Conservation (phyloP, 2,797 vertebrate genomes). For the Melanotaenia trifasciata region DNA sequence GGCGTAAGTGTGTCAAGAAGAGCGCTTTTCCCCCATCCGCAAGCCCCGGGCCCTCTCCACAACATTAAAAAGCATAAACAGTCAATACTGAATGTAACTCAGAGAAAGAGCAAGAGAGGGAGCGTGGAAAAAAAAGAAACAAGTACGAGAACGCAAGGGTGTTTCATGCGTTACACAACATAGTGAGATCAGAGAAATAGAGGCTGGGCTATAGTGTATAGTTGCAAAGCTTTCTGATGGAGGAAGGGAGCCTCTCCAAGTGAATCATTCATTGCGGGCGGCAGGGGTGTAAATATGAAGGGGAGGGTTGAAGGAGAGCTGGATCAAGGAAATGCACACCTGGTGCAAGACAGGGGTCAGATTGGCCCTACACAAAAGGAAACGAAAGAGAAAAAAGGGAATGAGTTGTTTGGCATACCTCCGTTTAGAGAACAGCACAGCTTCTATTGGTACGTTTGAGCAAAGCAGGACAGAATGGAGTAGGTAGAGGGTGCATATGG, state of each 20-base stretch:
- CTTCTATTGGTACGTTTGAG: conserved; percentile 38
- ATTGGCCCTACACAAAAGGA: conserved; percentile 75
- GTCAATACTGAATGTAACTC: conserved; percentile 88
- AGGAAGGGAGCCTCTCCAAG: conserved; percentile 79
- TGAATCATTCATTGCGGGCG: conserved; percentile 86
- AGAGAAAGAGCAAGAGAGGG: conserved; percentile 79
- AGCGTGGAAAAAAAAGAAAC: conserved; percentile 73
- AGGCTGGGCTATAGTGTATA: conserved; percentile 77
- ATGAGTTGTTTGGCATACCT: conserved; percentile 71
- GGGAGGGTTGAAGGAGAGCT: conserved; percentile 75
- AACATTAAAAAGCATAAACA: conserved; percentile 89
- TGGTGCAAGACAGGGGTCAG: conserved; percentile 85
- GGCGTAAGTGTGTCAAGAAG: conserved; percentile 89
- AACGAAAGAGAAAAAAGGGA: conserved; percentile 64
- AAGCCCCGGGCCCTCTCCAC: conserved; percentile 85
- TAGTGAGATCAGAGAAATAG: conserved; percentile 84
- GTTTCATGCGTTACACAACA: conserved; percentile 88
- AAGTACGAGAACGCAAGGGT: conserved; percentile 81
- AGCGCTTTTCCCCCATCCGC: conserved; percentile 84
- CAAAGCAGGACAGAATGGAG: conserved; percentile 58
- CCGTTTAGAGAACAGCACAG: conserved; percentile 70
- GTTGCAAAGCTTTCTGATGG: conserved; percentile 81
- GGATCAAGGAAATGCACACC: conserved; percentile 84
- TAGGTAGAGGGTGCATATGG: conserved; percentile 65
- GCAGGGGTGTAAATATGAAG: conserved; percentile 81